A percentile compares a stretch with the other conserved stretches of the same genome.
phyloP scores from a whole-genome alignment of 2,113 vertebrate genomes.

The Zosterops japonicus region DNA sequence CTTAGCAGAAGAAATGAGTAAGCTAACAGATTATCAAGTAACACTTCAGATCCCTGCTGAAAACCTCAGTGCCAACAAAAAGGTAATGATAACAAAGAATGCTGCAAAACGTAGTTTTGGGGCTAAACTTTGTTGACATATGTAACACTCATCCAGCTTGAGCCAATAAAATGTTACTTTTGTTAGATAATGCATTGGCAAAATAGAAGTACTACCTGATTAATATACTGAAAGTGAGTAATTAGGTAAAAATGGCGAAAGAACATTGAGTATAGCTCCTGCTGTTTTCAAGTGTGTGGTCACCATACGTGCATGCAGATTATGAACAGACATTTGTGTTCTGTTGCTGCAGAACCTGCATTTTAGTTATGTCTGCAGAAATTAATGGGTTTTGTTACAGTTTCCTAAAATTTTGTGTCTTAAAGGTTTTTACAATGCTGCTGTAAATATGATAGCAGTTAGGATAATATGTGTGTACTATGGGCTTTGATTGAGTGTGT shows the following conservation, averaged over 20 bases:
- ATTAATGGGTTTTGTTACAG: background rate
- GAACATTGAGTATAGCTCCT: background rate
- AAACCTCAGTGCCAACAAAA: constrained; percentile 97
- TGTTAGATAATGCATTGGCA: background rate
- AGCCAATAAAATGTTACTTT: background rate
- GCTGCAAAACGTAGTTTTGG: background rate
- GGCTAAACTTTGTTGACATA: background rate
- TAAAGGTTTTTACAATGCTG: background rate
- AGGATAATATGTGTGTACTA: background rate
- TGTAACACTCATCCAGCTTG: background rate
- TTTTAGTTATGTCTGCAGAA: background rate
- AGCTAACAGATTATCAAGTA: constrained; percentile 95
- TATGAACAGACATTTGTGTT: background rate
- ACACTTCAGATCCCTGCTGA: constrained; percentile 96
- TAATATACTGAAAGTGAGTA: background rate
- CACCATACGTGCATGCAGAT: rapidly evolving
- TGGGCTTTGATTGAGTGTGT: background rate
- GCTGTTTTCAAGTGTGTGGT: background rate
- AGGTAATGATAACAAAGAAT: constrained; percentile 78
- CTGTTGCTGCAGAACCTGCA: background rate
- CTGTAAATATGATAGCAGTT: background rate
- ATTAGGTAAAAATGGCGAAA: background rate
- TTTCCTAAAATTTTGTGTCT: background rate
- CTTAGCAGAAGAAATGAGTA: constrained; percentile 93
- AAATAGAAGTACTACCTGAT: background rate